Percentiles rank a stretch among this genome's conserved stretches.
Evolutionary conservation across 2,888 invertebrate species (phyloP).

Genomic region (Caenorhabditis japonica): DNA sequence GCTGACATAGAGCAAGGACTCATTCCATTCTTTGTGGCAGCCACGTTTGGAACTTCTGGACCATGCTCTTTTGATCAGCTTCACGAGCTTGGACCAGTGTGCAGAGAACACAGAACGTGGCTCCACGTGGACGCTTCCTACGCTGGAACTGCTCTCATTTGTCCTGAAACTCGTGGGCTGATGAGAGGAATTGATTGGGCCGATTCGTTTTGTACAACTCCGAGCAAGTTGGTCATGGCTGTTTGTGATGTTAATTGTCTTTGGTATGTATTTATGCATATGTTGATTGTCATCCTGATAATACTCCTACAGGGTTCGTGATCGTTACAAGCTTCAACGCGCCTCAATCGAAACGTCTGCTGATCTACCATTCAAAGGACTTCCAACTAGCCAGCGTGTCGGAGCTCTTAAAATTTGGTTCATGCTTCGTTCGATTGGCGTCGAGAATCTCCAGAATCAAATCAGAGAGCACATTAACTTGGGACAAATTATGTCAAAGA

Average conservation of each 20-base stretch:
- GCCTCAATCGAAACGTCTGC: slow-evolving; percentile 34
- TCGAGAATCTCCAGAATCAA: slow-evolving; percentile 47
- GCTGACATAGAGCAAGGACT: slow-evolving; percentile 32
- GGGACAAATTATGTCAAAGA: slow-evolving; percentile 25
- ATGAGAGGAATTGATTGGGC: slow-evolving; percentile 51
- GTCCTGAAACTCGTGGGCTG: slow-evolving; percentile 40
- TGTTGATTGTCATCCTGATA: background rate
- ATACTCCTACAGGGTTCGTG: slow-evolving; percentile 30
- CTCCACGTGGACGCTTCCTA: slow-evolving; percentile 48
- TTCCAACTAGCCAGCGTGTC: slow-evolving; percentile 43
- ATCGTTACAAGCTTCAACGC: slow-evolving; percentile 34
- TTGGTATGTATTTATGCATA: slow-evolving; percentile 17
- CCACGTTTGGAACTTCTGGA: slow-evolving; percentile 50
- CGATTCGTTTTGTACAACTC: slow-evolving; percentile 40
- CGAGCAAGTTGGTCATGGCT: slow-evolving; percentile 39
- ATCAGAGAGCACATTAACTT: slow-evolving; percentile 46
- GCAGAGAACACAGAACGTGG: slow-evolving; percentile 45
- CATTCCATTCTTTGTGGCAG: slow-evolving; percentile 47
- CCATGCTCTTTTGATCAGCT: slow-evolving; percentile 47
- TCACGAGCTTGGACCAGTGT: slow-evolving; percentile 45
- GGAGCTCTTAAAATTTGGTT: slow-evolving; percentile 49
- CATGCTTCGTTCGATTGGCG: slow-evolving; percentile 37
- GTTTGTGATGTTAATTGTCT: slow-evolving; percentile 50
- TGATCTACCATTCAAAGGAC: slow-evolving; percentile 29
- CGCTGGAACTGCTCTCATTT: slow-evolving; percentile 48